phyloP scores from a whole-genome alignment of 92 coral and sea anemone genomes.

The Heteractis magnifica region DNA sequence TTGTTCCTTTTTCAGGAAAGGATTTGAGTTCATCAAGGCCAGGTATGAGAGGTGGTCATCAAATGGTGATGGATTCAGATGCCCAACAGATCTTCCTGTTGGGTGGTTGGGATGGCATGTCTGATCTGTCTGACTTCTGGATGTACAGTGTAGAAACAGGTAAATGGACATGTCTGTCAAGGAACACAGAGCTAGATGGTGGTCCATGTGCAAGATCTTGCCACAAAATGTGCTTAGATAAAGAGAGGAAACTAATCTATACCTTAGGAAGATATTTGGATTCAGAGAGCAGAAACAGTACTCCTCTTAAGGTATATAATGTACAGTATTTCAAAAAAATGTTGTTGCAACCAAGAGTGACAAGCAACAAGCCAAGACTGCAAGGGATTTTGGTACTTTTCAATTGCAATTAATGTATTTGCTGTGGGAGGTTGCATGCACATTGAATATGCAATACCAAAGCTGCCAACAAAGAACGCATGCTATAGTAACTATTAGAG shows the following conservation, averaged over 20 bases:
- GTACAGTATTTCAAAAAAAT: not conserved
- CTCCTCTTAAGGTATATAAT: constrained; percentile 80
- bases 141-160: constrained; percentile 66
- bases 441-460: no score
- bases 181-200: constrained; percentile 89
- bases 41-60: constrained; percentile 99
- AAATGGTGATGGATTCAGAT: constrained; percentile 93
- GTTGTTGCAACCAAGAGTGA: no score
- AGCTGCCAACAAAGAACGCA: no score
- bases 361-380: no score
- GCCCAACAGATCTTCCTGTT: constrained; percentile 77
- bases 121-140: constrained; percentile 95
- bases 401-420: no score
- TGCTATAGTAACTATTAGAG: no score
- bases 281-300: constrained; percentile 75
- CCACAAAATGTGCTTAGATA: constrained; percentile 93
- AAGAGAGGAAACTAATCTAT: constrained; percentile 78
- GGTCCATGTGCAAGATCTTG: constrained; percentile 99
- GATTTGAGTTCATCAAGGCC: constrained; percentile 60
- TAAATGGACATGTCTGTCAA: constrained; percentile 80
- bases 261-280: constrained; percentile 94
- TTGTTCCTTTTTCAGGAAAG: constrained; percentile 15
- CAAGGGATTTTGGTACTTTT: no score
- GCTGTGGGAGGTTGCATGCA: no score
- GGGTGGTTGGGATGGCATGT: constrained; percentile 99